These are phyloP conservation scores for Struthidea cinerea DNA, from an alignment of 2,113 vertebrate genomes.

Conservation along the genomic window DNA sequence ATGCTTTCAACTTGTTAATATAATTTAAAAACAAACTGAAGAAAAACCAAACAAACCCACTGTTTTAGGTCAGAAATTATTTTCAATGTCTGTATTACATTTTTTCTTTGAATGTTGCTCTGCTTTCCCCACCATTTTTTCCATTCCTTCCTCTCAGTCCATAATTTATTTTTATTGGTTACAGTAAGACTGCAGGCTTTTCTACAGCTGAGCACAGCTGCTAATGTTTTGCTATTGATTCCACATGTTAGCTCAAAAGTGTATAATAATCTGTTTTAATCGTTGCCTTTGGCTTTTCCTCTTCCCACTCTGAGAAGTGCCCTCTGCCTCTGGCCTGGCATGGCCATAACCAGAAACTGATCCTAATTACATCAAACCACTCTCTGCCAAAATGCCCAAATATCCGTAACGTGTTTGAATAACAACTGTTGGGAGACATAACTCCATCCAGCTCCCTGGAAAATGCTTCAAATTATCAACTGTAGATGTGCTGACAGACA, in stretches of 20 bases:
- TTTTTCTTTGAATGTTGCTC: slow-evolving; percentile 30
- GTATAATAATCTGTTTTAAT: slow-evolving; percentile 74
- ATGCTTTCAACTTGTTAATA: background rate
- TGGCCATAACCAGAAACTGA: slow-evolving; percentile 69
- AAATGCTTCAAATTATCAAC: slow-evolving; percentile 55
- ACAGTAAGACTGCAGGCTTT: slow-evolving; percentile 67
- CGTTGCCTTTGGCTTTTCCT: slow-evolving; percentile 77
- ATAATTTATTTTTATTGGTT: slow-evolving; percentile 76
- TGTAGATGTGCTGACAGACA: slow-evolving; percentile 35
- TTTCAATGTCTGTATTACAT: background rate
- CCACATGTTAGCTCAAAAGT: slow-evolving; percentile 75
- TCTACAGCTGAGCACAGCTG: slow-evolving; percentile 72
- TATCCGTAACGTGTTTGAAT: slow-evolving; percentile 59
- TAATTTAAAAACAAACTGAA: background rate
- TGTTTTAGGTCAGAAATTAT: background rate
- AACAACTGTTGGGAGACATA: slow-evolving; percentile 43
- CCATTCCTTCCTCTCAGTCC: slow-evolving; percentile 50
- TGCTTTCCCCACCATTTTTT: slow-evolving; percentile 36
- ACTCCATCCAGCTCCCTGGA: slow-evolving; percentile 36
- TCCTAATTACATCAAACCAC: slow-evolving; percentile 68
- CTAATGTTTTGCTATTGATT: slow-evolving; percentile 75
- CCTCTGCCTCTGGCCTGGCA: slow-evolving; percentile 69
- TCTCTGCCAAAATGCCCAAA: slow-evolving; percentile 65
- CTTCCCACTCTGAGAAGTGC: slow-evolving; percentile 61
- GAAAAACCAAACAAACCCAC: background rate